Base-by-base conservation (phyloP, 2,113 vertebrate genomes). In the Aleadryas rufinucha region DNA sequence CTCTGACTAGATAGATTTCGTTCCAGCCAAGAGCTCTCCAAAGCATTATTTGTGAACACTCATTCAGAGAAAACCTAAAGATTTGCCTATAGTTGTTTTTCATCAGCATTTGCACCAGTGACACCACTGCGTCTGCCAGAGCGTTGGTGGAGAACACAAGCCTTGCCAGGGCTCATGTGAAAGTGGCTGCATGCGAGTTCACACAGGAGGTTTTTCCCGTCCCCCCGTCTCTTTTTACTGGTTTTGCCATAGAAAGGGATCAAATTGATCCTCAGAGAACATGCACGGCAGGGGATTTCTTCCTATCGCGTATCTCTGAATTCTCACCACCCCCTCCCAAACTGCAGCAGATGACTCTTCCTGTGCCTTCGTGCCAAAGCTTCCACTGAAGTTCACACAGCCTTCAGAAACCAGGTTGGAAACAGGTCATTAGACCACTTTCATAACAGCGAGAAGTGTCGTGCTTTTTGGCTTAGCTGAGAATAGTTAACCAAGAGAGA, bases 61-160 rank as follows among this genome's bases (percentile, higher is more conserved):
- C 87, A 96, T 96, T 96, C 42, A 70, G 93, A 89, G 94, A 95
- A 96, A 94, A 64, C 74, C 84, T 44, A 18, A 37, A 93, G 68
- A 76, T 85, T 85, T 91, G 50, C 89, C 74, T 89, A 4, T 15
- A 28, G n/a, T 4, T 82, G 70, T 60, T 93, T 96, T 65, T 79
- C 54, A 80, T 42, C 59, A 86, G 33, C 66, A 16, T 54, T 79
- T 76, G 84, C 70, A 72, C 84, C 77, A 69, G 49, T 2, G 52
- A 20, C 68, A 74, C 5, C 28, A 2, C 56, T 79, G 66, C 3
- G 2, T 61, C 90, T 93, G 78, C 87, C 61, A 85, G 63, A 78
- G 44, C 2, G 3, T 30, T 72, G 69, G 81, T 91, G 81, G 93
- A 91, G 95, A 94, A 6, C 84, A 39, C 42, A 33, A 37, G n/a